Conservation (phyloP, 2,113 vertebrate species). For the Probosciger aterrimus region DNA sequence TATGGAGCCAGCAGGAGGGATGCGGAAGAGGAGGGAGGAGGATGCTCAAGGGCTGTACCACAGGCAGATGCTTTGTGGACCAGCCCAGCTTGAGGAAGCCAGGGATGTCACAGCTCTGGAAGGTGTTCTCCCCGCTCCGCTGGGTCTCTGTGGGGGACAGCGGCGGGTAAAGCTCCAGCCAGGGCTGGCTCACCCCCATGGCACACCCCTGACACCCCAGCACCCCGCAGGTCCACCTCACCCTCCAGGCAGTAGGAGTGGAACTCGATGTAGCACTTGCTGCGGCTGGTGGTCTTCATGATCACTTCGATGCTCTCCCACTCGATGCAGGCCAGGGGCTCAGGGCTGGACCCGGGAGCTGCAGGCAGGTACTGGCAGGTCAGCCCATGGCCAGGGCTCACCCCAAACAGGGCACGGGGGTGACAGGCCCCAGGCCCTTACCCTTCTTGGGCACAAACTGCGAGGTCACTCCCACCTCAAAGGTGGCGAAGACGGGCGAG, state of each 20-base stretch:
- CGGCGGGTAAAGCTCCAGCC: neutral
- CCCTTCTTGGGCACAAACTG: slow-evolving; percentile 78
- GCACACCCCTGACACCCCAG: accelerated
- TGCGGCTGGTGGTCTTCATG: slow-evolving; percentile 83
- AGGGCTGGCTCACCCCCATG: accelerated
- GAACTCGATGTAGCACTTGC: slow-evolving; percentile 87
- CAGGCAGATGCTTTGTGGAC: slow-evolving; percentile 82
- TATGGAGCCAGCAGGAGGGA: neutral
- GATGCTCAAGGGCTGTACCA: slow-evolving; percentile 61
- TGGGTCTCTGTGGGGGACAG: slow-evolving; percentile 69
- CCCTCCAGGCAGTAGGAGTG: slow-evolving; percentile 81
- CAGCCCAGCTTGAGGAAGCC: slow-evolving; percentile 85
- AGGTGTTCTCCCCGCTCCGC: slow-evolving; percentile 81
- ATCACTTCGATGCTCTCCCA: slow-evolving; percentile 83
- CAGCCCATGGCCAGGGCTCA: accelerated
- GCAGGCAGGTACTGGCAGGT: neutral
- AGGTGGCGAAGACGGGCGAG: slow-evolving; percentile 88
- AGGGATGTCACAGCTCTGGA: slow-evolving; percentile 79
- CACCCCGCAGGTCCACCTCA: neutral
- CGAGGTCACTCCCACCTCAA: slow-evolving; percentile 81
- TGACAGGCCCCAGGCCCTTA: slow-evolving; percentile 18
- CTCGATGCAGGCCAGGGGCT: slow-evolving; percentile 78
- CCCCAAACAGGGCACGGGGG: accelerated
- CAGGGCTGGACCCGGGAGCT: slow-evolving; percentile 61
- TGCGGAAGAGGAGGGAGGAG: neutral